A percentile compares a stretch with the other conserved stretches of the same genome.
Evolutionary conservation across 2,113 vertebrate genomes (phyloP).

Genomic region (Sylvilagus bachmani): DNA sequence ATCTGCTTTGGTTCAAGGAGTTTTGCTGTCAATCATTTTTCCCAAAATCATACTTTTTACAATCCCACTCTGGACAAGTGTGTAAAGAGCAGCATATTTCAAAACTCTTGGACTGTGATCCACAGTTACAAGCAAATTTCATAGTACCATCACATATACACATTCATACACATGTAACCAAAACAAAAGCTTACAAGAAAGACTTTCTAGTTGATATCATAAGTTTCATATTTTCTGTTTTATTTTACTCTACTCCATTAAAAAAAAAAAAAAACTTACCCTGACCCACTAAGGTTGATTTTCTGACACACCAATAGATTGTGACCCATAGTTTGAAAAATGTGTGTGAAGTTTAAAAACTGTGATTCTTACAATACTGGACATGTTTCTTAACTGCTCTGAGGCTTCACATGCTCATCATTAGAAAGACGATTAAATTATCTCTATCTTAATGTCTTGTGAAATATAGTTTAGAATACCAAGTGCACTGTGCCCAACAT

Average conservation of each 20-base stretch:
- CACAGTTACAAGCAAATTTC: neutral
- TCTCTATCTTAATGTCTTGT: neutral
- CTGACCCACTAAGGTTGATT: neutral
- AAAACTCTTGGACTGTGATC: neutral
- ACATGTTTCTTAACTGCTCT: neutral
- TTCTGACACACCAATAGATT: neutral
- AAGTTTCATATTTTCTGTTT: neutral
- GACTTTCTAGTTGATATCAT: neutral
- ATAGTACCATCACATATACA: neutral
- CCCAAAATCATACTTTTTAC: slow-evolving; percentile 12
- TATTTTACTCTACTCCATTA: neutral
- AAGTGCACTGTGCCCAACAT: neutral
- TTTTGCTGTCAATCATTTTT: neutral
- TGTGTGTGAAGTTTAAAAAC: neutral
- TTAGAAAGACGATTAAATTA: neutral
- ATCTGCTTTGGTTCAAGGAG: neutral
- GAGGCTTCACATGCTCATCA: neutral
- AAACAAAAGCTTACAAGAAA: neutral
- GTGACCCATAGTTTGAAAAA: neutral
- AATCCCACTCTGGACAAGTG: neutral
- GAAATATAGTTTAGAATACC: neutral
- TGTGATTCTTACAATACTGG: neutral
- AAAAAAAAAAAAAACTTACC: neutral
- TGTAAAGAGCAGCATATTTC: neutral
- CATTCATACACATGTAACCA: neutral